These are phyloP conservation scores for Epinephelus lanceolatus DNA, from an alignment of 2,113 vertebrate genomes.

Conservation along the genomic window DNA sequence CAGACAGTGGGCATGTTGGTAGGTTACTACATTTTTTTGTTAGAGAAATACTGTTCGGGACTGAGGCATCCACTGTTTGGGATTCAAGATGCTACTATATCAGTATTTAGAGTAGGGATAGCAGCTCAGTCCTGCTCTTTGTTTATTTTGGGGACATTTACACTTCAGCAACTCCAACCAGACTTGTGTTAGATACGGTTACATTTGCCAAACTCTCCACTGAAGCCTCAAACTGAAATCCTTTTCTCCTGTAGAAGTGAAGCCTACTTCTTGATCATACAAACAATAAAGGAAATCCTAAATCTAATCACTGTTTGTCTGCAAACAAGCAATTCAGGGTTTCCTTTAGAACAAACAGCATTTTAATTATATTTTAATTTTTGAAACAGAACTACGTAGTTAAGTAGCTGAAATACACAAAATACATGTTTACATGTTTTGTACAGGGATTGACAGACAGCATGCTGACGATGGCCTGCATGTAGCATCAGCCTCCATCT, in stretches of 20 bases:
- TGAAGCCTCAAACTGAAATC: neutral
- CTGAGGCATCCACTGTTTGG: neutral
- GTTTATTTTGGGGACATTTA: neutral
- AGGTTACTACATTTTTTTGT: no score
- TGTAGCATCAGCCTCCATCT: neutral
- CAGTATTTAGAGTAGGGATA: neutral
- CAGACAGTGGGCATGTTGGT: no score
- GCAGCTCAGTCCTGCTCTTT: neutral
- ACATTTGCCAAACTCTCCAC: neutral
- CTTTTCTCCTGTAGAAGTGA: neutral
- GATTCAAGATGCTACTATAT: constrained; percentile 1
- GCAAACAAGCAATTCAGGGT: neutral
- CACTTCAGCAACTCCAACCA: neutral
- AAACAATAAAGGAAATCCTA: neutral
- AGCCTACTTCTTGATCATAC: neutral
- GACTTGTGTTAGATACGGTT: neutral
- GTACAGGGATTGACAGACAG: neutral
- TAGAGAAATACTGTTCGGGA: neutral
- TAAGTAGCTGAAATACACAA: neutral
- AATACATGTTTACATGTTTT: neutral
- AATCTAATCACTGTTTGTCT: neutral
- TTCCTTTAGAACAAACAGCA: neutral
- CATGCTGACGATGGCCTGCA: neutral
- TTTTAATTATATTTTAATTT: neutral
- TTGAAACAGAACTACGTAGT: neutral